Conservation (phyloP, 2,888 invertebrate genomes). For the Trachelus stipa region DNA sequence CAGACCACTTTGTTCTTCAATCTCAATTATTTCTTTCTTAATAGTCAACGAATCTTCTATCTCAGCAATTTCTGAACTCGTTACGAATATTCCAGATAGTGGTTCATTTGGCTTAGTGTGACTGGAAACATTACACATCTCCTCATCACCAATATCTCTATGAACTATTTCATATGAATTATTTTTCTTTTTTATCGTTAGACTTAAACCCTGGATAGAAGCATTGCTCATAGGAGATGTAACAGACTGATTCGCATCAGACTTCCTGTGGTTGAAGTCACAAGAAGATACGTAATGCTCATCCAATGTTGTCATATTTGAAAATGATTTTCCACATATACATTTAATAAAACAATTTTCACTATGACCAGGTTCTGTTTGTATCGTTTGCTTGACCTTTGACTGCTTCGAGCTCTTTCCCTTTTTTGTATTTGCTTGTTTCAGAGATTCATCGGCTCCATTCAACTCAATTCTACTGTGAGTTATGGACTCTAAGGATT, state of each 20-base stretch:
- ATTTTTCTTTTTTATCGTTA: conserved; percentile 62
- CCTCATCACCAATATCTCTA: conserved; percentile 41
- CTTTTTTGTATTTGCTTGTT: neutral
- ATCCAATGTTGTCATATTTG: conserved; percentile 48
- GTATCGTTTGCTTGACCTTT: neutral
- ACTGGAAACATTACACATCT: conserved; percentile 31
- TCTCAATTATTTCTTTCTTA: conserved; percentile 1
- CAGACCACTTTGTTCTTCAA: conserved; percentile 14
- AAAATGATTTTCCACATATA: conserved; percentile 51
- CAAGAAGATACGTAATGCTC: conserved; percentile 51
- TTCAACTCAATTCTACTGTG: neutral
- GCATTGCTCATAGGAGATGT: conserved; percentile 45
- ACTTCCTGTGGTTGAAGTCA: conserved; percentile 13
- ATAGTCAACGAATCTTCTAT: conserved; percentile 4
- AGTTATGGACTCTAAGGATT: neutral
- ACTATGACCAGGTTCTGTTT: neutral
- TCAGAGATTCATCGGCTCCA: neutral
- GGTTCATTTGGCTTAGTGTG: conserved; percentile 29
- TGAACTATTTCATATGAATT: conserved; percentile 61
- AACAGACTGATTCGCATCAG: conserved; percentile 8
- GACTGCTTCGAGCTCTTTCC: conserved; percentile 13
- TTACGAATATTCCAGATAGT: conserved; percentile 35
- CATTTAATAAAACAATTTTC: conserved; percentile 29
- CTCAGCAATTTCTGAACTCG: conserved; percentile 23
- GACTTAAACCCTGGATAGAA: conserved; percentile 57